These are phyloP conservation scores for Gastracanthus pulcherrimus DNA, from an alignment of 2,888 invertebrate species.

Conservation along the genomic window DNA sequence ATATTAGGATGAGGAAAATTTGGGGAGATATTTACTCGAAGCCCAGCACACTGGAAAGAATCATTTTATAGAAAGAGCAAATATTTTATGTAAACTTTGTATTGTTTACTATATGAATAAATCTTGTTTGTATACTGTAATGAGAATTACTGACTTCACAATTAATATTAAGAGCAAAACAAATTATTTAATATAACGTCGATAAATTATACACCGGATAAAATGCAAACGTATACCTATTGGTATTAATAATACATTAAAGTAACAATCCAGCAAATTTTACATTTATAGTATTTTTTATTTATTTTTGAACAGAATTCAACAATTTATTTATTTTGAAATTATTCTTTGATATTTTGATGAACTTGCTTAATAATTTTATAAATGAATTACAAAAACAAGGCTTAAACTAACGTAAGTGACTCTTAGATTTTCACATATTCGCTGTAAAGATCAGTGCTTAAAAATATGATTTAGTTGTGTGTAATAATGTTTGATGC, in stretches of 20 bases:
- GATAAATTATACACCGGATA: no score
- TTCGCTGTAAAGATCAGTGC: slow-evolving; percentile 2
- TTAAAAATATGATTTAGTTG: background rate
- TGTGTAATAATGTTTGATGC: background rate
- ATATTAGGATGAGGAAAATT: slow-evolving; percentile 7
- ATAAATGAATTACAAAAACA: background rate
- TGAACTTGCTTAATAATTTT: background rate
- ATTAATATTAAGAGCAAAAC: background rate
- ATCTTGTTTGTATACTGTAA: background rate
- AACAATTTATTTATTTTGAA: no score
- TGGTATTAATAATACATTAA: background rate
- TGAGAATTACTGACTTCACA: background rate
- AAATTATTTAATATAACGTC: background rate
- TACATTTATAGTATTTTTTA: background rate
- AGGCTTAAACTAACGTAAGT: slow-evolving; percentile 20
- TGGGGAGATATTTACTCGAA: background rate
- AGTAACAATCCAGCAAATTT: background rate
- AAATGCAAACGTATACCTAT: background rate
- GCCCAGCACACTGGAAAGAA: slow-evolving; percentile 15
- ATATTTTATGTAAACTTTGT: slow-evolving; percentile 7
- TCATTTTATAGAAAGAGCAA: background rate
- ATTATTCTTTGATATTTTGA: background rate
- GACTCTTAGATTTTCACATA: background rate
- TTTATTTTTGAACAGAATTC: background rate
- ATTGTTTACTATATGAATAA: background rate